phyloP scores from a whole-genome alignment of 2,113 vertebrate species.

The Furnarius figulus region DNA sequence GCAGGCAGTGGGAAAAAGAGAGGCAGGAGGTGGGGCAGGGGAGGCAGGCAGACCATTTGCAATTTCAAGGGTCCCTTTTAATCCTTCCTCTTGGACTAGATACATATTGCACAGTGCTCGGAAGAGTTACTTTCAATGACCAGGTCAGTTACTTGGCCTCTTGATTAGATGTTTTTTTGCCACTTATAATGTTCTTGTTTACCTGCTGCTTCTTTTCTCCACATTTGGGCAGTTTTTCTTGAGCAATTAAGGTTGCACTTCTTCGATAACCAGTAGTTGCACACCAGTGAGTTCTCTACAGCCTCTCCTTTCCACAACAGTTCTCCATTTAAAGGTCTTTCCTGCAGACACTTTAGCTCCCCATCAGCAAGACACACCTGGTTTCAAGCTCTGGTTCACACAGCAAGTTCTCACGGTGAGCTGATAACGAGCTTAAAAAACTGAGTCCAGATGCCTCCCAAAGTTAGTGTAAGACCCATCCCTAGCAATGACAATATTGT shows the following conservation, averaged over 20 bases:
- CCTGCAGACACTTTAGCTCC: not conserved
- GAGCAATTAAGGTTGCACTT: not conserved
- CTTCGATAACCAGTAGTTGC: not conserved
- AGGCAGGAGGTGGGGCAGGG: not conserved
- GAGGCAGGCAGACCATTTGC: not conserved
- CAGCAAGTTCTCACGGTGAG: not conserved
- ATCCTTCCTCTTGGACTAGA: not conserved
- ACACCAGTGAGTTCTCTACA: accelerated
- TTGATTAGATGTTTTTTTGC: not conserved
- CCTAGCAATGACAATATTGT: not conserved
- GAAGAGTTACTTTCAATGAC: not conserved
- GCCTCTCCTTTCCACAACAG: not conserved
- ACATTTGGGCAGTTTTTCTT: not conserved
- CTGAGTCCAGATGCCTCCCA: not conserved
- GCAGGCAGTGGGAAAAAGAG: not conserved
- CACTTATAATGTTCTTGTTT: not conserved
- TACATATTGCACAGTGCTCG: not conserved
- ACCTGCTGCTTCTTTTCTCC: not conserved
- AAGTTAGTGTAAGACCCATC: not conserved
- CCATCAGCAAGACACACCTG: not conserved
- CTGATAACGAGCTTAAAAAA: not conserved
- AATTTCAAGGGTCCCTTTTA: not conserved
- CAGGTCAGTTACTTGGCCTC: not conserved
- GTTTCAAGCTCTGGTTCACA: not conserved
- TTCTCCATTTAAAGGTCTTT: not conserved